Conservation (phyloP, 2,113 vertebrate species). For the Oophaga pumilio region DNA sequence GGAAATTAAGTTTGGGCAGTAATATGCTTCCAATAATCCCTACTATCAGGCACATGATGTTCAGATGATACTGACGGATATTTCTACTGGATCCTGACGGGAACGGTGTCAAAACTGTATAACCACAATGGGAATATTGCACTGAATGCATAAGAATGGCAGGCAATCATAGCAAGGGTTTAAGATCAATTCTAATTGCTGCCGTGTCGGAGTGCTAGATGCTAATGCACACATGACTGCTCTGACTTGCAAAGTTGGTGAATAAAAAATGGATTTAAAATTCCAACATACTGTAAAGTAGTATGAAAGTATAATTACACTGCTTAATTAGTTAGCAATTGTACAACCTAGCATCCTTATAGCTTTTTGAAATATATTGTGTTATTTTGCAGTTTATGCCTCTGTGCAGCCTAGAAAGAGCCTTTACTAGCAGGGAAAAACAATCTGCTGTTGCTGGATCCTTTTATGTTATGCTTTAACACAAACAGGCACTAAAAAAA, state of each 20-base stretch:
- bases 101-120: not conserved
- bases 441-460: not conserved
- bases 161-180: not conserved
- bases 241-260: not conserved
- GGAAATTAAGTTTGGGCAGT: slow-evolving; percentile 21
- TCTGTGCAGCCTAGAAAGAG: not conserved
- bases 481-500: no score
- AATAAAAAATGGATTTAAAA: not conserved
- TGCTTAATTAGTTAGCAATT: no score
- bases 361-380: not conserved
- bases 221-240: not conserved
- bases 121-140: not conserved
- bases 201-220: not conserved
- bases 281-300: not conserved
- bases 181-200: not conserved
- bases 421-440: not conserved
- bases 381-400: not conserved
- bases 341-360: no score
- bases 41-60: not conserved
- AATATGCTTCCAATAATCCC: slow-evolving; percentile 22
- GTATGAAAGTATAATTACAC: no score
- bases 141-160: not conserved
- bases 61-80: not conserved
- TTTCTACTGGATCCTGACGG: not conserved
- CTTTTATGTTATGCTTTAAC: no score